phyloP scores from a whole-genome alignment of 1,140 invertebrate genomes.

The Paraescarpia echinospica region DNA sequence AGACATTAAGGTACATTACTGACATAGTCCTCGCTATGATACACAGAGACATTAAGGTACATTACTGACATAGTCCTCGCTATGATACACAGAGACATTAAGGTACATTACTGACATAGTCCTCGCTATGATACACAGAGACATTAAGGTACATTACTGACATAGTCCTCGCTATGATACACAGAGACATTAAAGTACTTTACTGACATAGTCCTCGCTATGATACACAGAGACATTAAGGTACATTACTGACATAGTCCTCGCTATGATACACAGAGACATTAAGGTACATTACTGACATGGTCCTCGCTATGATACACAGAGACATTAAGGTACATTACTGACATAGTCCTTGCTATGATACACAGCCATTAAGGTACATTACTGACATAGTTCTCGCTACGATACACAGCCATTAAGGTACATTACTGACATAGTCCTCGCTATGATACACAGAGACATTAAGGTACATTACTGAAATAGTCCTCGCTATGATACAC shows the following conservation, averaged over 20 bases:
- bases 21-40: neutral
- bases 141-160: conserved; percentile 1
- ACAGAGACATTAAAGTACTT: conserved; percentile 38
- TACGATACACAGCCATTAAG: conserved; percentile 32
- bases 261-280: conserved; percentile 25
- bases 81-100: conserved; percentile 58
- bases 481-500: neutral
- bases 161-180: neutral
- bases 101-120: conserved; percentile 34
- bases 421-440: conserved; percentile 32
- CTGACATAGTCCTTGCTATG: neutral
- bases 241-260: neutral
- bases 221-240: neutral
- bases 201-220: neutral
- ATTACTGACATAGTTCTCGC: neutral
- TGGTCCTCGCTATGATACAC: conserved; percentile 81
- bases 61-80: conserved; percentile 98
- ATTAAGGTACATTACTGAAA: neutral
- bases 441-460: neutral
- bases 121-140: neutral
- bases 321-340: conserved; percentile 38
- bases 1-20: neutral
- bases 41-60: conserved; percentile 39
- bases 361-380: conserved; percentile 13
- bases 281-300: conserved; percentile 78